Percentiles rank a stretch among this genome's conserved stretches.
Evolutionary conservation across 2,888 invertebrate species (phyloP).

Genomic region (Calameuta pallipes): DNA sequence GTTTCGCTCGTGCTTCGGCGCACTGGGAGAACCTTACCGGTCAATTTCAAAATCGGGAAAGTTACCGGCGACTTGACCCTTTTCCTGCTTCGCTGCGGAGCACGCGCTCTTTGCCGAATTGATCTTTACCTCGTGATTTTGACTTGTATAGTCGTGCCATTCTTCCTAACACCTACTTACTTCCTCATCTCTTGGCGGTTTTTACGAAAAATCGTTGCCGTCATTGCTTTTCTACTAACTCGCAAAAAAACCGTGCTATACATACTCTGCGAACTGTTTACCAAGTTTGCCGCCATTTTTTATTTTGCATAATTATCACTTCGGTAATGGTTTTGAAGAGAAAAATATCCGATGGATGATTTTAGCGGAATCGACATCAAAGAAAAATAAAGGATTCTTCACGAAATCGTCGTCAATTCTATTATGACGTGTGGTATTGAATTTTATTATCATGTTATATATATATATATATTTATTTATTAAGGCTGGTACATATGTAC

Average conservation of each 20-base stretch:
- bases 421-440: background rate
- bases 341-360: background rate
- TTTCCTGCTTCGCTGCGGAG: conserved; percentile 10
- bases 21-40: conserved; percentile 14
- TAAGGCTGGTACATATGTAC: background rate
- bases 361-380: background rate
- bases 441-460: background rate
- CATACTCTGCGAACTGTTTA: background rate
- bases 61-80: conserved; percentile 27
- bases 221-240: background rate
- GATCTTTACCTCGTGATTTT: background rate
- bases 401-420: background rate
- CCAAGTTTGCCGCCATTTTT: background rate
- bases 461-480: background rate
- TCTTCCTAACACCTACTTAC: background rate
- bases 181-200: background rate
- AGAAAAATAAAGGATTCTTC: background rate
- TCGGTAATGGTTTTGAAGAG: background rate
- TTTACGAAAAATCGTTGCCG: background rate
- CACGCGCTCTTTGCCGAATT: background rate
- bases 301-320: background rate
- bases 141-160: background rate
- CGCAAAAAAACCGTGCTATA: background rate
- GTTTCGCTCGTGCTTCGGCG: conserved; percentile 6
- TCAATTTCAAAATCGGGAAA: conserved; percentile 48